Evolutionary conservation across 2,888 invertebrate genomes (phyloP), one percentile per base, ranked within the genome.

Genomic region (Uloborus plumipes): DNA sequence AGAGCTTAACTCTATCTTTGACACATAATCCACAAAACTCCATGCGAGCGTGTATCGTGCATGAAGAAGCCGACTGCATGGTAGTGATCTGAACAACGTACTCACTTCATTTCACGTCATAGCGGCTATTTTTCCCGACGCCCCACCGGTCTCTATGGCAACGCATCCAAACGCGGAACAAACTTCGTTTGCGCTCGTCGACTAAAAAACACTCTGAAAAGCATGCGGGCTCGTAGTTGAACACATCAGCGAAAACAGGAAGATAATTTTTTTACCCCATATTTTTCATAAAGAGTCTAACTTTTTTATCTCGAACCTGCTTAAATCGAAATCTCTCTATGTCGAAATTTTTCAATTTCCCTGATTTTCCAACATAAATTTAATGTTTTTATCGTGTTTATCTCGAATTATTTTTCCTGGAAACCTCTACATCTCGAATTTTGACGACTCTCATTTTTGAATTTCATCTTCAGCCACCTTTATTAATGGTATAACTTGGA

Each of bases 11-110:
- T 11, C 82, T 76, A 49, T 82, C 82, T 26, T 58, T 65, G 16
- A 82, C 82, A 31, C 82, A 77, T 31, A 82, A 55, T 13, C 67
- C 72, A 26, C 82, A 82, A 50, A 82, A 82, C 61, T 82, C 82
- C 82, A 82, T 82, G 20, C 71, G 50, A 39, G 26, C 59, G 47
- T 16, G 15, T 39, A 39, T 39, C 39, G 39, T 39, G 39, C 39
- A 39, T 39, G 39, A 39, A 39, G 39, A 39, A 39, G 39, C 9
- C 39, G 39, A 39, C 39, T 39, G 39, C 39, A 39, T 39, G 11
- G 11, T 39, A 11, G 39, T 1, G 39, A 39, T 39, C 39, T 39
- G 39, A 64, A 31, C 26, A 11, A 64, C 7, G 39, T 64, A 64
- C n/a, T 50, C 50, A 65, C 65, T 65, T 65, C 65, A 65, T 65